Percentiles rank a stretch among this genome's conserved stretches.
phyloP scores from a whole-genome alignment of 2,797 vertebrate genomes.

The Naso thynnoides region DNA sequence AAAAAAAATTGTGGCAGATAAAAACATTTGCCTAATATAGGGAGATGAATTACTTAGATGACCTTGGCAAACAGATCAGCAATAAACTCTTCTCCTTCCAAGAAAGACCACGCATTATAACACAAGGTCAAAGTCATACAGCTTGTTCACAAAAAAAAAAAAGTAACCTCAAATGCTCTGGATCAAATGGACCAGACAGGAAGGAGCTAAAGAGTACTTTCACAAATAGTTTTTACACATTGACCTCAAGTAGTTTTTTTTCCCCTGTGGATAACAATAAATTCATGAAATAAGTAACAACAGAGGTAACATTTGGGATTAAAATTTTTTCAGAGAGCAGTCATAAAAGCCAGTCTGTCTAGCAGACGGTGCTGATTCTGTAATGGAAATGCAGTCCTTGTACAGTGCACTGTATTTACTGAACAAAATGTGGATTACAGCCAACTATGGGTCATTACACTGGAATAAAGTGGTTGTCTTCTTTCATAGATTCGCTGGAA shows the following conservation, averaged over 20 bases:
- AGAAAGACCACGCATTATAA: constrained; percentile 17
- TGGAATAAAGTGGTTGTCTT: background rate
- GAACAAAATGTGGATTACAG: constrained; percentile 6
- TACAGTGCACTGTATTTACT: constrained; percentile 5
- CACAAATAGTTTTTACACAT: background rate
- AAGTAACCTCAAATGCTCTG: background rate
- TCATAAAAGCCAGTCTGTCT: background rate
- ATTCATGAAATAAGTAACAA: constrained; percentile 26
- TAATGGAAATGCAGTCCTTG: constrained; percentile 6
- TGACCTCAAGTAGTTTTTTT: background rate
- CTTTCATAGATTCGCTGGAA: background rate
- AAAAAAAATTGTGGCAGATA: constrained; percentile 24
- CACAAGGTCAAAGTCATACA: constrained; percentile 32
- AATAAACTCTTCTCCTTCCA: constrained; percentile 29
- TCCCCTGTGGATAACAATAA: background rate
- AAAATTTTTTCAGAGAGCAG: constrained; percentile 4
- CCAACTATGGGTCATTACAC: background rate
- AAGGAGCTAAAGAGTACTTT: background rate
- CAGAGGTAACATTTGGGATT: constrained; percentile 16
- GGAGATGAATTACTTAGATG: constrained; percentile 15
- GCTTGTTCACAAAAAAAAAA: constrained; percentile 6
- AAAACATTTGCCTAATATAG: constrained; percentile 36
- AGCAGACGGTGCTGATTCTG: background rate
- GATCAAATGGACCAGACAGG: background rate
- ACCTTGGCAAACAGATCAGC: constrained; percentile 38